These are phyloP conservation scores for Linurgus olivaceus DNA, from an alignment of 2,797 vertebrate species.

Conservation along the genomic window DNA sequence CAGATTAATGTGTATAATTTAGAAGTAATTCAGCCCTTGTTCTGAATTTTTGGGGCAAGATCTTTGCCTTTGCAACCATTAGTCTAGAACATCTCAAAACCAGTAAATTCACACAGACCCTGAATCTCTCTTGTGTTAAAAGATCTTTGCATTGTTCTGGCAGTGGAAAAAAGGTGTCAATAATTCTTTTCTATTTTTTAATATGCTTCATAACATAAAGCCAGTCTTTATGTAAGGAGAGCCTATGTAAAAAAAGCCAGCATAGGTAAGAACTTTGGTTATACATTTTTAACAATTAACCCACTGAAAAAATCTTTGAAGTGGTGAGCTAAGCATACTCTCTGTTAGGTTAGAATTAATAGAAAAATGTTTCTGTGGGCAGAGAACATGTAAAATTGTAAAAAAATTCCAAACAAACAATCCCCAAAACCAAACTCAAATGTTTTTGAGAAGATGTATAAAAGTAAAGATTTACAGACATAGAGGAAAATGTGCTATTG, in stretches of 20 bases:
- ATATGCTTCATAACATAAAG: background rate
- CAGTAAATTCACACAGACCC: background rate
- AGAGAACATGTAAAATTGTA: background rate
- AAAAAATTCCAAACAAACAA: background rate
- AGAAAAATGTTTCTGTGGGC: background rate
- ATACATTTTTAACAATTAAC: background rate
- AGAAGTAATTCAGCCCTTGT: background rate
- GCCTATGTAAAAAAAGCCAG: background rate
- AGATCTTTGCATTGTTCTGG: background rate
- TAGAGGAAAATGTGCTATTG: background rate
- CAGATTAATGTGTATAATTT: slow-evolving; percentile 16
- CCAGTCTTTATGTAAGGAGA: background rate
- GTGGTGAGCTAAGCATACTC: background rate
- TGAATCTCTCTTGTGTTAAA: background rate
- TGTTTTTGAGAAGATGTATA: background rate
- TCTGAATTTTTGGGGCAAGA: background rate
- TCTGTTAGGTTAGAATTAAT: background rate
- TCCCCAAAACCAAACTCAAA: background rate
- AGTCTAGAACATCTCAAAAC: background rate
- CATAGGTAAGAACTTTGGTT: background rate
- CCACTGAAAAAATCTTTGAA: background rate
- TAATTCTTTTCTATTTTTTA: background rate
- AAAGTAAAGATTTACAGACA: background rate
- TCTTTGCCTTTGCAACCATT: background rate
- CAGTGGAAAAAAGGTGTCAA: background rate